Evolutionary conservation across 2,113 vertebrate species (phyloP), one percentile per base, ranked within the genome.

Genomic region (Indicator indicator): DNA sequence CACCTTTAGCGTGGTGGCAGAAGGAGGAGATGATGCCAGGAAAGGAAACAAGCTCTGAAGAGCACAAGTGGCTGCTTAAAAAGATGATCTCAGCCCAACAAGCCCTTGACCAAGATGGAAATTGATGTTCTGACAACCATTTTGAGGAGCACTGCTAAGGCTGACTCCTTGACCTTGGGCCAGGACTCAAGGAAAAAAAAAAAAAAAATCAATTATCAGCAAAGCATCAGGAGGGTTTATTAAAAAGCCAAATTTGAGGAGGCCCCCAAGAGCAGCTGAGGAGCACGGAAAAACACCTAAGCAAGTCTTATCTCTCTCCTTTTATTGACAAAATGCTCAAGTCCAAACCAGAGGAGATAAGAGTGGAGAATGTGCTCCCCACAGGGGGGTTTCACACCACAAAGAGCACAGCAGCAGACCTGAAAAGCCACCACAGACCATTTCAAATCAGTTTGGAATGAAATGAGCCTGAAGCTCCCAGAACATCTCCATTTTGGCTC

Each of bases 311-410:
- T 70, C 84, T 84, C 27, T 32, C 21, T 7, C 46, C 26, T 62
- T 75, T 26, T 69, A 52, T 5, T 67, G 28, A 28, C 3, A 2
- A 77, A 84, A 65, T 32, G 67, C 58, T 77, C 16, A 88, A 92
- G 71, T 94, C 52, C 77, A 88, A 46, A 42, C 3, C 7, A 18
- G 54, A 40, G 30, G 5, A 89, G 81, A 32, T 64, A 79, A 83
- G 76, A 70, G 59, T 3, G 7, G 59, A 56, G 46, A 24, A 44
- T 1, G n/a, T 50, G 42, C 56, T 24, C 9, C 48, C 59, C 40
- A 6, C 1, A 11, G 60, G 2, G 67, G 40, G 2, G 48, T 48
- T 16, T 67, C 33, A 1, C 6, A 32, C 15, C 2, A 1, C 36
- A 18, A 16, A 54, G 32, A 58, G 33, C 18, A 9, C 33, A 12